Conservation (phyloP, 1,140 invertebrate genomes). For the Hylyphantes graminicola region DNA sequence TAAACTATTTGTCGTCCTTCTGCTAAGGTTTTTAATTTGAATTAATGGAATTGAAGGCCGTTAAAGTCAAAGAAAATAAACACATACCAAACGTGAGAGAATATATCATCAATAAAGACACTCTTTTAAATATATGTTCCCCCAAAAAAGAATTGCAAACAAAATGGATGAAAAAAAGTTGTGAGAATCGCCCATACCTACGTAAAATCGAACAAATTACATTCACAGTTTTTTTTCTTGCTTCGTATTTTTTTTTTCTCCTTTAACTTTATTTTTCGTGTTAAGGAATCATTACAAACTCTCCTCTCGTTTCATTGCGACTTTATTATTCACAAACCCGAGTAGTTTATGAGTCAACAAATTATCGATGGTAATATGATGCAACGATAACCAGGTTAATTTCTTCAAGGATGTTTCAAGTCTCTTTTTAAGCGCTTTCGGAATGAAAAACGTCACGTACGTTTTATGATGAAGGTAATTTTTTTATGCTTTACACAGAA, state of each 20-base stretch:
- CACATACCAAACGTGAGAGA: too few species aligned
- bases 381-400: conserved; percentile 4
- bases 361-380: conserved; percentile 1
- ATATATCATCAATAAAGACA: too few species aligned
- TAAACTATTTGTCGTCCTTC: too few species aligned
- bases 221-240: background rate
- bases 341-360: conserved; percentile 10
- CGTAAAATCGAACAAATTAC: conserved; percentile 14
- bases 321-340: background rate
- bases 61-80: too few species aligned
- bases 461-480: too few species aligned
- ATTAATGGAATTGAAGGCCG: too few species aligned
- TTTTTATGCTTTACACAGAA: too few species aligned
- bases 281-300: background rate
- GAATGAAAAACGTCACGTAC: too few species aligned
- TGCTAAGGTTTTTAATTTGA: too few species aligned
- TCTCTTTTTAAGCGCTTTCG: too few species aligned
- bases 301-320: background rate
- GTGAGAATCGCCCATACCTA: background rate
- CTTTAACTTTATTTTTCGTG: background rate
- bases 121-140: too few species aligned
- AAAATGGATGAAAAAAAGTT: background rate
- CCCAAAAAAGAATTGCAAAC: too few species aligned
- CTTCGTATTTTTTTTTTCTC: background rate
- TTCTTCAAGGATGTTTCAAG: background rate